Evolutionary conservation across 2,113 vertebrate genomes (phyloP).

Genomic region (Microtus montanus): DNA sequence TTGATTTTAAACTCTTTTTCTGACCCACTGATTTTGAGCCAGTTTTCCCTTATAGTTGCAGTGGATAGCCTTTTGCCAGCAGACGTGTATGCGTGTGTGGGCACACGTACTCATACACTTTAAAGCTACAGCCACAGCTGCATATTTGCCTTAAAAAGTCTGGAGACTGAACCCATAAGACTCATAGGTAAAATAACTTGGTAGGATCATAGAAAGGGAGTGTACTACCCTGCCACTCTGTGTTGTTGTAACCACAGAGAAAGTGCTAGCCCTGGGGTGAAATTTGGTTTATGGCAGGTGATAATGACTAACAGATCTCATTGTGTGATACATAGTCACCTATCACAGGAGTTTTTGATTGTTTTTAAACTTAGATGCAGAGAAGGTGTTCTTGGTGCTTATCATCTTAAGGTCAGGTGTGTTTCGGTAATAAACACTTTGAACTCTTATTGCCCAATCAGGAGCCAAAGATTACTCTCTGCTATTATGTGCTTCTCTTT

Average conservation of each 20-base stretch:
- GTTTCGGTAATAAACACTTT: neutral
- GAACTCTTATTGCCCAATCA: neutral
- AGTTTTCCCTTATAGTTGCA: neutral
- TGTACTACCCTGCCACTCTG: neutral
- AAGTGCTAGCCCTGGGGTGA: neutral
- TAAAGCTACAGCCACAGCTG: neutral
- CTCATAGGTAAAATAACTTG: neutral
- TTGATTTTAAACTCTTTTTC: neutral
- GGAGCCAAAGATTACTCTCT: neutral
- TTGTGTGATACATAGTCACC: neutral
- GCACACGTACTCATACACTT: neutral
- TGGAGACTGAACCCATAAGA: neutral
- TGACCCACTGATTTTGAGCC: neutral
- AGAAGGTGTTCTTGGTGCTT: neutral
- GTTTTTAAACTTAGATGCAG: neutral
- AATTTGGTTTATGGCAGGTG: neutral
- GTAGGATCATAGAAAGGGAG: neutral
- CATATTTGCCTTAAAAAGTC: neutral
- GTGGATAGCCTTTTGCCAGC: neutral
- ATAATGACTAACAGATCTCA: neutral
- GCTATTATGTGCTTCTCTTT: neutral
- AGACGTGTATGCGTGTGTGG: neutral
- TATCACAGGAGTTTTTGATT: neutral
- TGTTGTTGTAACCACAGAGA: neutral
- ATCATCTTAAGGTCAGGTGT: neutral